Base-by-base conservation (phyloP, 2,888 invertebrate species). In the Poecilobothrus nobilitatus region DNA sequence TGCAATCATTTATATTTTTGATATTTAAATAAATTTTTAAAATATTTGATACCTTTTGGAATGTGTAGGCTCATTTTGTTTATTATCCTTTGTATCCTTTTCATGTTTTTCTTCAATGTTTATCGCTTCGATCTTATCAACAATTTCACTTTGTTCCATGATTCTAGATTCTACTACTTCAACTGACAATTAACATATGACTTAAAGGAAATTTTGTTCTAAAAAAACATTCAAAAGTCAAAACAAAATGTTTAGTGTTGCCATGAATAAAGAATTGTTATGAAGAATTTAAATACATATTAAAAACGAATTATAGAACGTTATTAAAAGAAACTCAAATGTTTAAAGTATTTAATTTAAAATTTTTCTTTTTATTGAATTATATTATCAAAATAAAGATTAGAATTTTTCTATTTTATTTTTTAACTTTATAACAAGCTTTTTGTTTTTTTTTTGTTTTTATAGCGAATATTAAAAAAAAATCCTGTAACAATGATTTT, bases 401-500 rank as follows among this genome's bases (percentile, higher is more conserved):
- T 12, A 18, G 1, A 53, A 53, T 53, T 53, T 18, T 12, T 15
- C 18, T 53, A 53, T 53, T 53, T 15, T 18, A 18, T 18, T 53
- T 27, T 27, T 53, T 53, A 53, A 53, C 53, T 53, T 53, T 53
- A 53, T 18, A 53, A 53, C 53, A 53, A 53, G 53, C 53, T 53
- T 53, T 37, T 37, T 37, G 37, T 10, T 37, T 37, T 37, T 37
- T 18, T 53, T 18, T 53, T 53, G 18, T 53, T 53, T 53, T 18
- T 18, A 6, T 8, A 27, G 27, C 27, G 27, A 2, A 27, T 27
- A 27, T 27, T 41, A 41, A 41, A 53, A 2, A 53, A 18, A 12
- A 53, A 37, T 53, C 15, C 6, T 18, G 2, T n/a, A 18, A 15
- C 10, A 53, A 37, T 4, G 64, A 27, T 27, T 27, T 27, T 81